Evolutionary conservation across 2,113 vertebrate genomes (phyloP).

Genomic region (Oncorhynchus masou): DNA sequence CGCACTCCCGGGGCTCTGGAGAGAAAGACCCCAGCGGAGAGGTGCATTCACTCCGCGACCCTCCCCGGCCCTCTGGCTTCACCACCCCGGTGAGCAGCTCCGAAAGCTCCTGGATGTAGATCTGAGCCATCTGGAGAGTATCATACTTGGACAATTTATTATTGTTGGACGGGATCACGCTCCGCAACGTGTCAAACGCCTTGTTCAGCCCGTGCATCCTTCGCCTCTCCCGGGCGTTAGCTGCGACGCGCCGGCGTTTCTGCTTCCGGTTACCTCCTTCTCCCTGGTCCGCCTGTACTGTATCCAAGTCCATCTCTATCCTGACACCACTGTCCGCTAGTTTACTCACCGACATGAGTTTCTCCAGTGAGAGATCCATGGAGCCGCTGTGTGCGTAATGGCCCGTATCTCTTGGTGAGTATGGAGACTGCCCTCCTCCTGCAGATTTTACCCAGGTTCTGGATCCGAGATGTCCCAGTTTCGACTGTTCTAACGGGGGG

Average conservation of each 20-base stretch:
- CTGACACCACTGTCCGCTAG: constrained; percentile 16
- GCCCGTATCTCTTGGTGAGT: constrained; percentile 26
- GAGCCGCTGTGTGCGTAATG: constrained; percentile 41
- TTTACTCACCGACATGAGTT: constrained; percentile 39
- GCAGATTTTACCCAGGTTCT: constrained; percentile 59
- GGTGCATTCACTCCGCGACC: constrained; percentile 18
- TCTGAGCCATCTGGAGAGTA: constrained; percentile 82
- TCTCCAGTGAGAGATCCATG: constrained; percentile 44
- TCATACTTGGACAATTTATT: constrained; percentile 81
- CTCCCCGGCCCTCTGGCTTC: constrained; percentile 43
- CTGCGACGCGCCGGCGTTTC: constrained; percentile 76
- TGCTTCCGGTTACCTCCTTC: constrained; percentile 10
- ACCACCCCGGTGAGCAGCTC: constrained; percentile 73
- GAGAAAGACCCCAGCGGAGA: neutral
- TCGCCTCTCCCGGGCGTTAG: constrained; percentile 78
- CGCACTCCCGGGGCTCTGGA: constrained; percentile 9
- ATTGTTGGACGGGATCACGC: constrained; percentile 81
- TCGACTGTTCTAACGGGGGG: constrained; percentile 45
- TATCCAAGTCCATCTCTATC: constrained; percentile 23
- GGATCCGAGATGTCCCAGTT: constrained; percentile 58
- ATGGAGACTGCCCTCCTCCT: constrained; percentile 6
- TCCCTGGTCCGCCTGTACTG: neutral
- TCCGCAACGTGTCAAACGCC: constrained; percentile 78
- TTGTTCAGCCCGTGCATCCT: constrained; percentile 81
- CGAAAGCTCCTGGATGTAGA: constrained; percentile 79